Percentiles rank a stretch among this genome's conserved stretches.
phyloP scores from a whole-genome alignment of 2,888 invertebrate species.

The Agrochola macilenta region DNA sequence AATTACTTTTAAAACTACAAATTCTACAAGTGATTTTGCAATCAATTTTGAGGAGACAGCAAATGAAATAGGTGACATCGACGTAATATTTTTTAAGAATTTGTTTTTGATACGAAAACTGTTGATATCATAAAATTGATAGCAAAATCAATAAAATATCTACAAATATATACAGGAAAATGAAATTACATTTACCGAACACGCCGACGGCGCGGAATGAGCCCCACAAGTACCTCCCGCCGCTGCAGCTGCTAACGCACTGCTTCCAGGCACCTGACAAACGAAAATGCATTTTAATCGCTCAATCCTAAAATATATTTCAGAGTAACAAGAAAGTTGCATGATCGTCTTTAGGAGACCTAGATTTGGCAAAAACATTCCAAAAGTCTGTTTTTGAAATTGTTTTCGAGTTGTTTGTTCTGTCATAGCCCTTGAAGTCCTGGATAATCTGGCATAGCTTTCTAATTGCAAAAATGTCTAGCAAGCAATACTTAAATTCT shows the following conservation, averaged over 20 bases:
- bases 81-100: not conserved
- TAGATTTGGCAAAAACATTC: slow-evolving; percentile 13
- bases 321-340: not conserved
- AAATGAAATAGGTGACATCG: not conserved
- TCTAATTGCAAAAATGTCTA: slow-evolving; percentile 8
- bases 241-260: slow-evolving; percentile 86
- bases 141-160: slow-evolving; percentile 37
- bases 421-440: slow-evolving; percentile 40
- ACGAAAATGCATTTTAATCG: slow-evolving; percentile 30
- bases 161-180: slow-evolving; percentile 51
- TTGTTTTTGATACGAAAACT: not conserved
- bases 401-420: slow-evolving; percentile 9
- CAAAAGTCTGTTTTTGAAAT: slow-evolving; percentile 11
- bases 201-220: slow-evolving; percentile 87
- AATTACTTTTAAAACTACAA: slow-evolving; percentile 42
- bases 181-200: slow-evolving; percentile 84
- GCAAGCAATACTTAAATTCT: slow-evolving; percentile 21
- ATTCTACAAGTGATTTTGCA: slow-evolving; percentile 34
- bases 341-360: slow-evolving; percentile 35
- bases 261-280: slow-evolving; percentile 87
- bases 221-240: slow-evolving; percentile 87
- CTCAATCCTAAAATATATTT: not conserved
- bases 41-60: slow-evolving; percentile 20
- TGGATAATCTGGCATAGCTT: slow-evolving; percentile 12
- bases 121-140: slow-evolving; percentile 14